A percentile compares a stretch with the other conserved stretches of the same genome.
Conservation (phyloP, 1,140 invertebrate species). For the Lasioglossum baleicum region DNA sequence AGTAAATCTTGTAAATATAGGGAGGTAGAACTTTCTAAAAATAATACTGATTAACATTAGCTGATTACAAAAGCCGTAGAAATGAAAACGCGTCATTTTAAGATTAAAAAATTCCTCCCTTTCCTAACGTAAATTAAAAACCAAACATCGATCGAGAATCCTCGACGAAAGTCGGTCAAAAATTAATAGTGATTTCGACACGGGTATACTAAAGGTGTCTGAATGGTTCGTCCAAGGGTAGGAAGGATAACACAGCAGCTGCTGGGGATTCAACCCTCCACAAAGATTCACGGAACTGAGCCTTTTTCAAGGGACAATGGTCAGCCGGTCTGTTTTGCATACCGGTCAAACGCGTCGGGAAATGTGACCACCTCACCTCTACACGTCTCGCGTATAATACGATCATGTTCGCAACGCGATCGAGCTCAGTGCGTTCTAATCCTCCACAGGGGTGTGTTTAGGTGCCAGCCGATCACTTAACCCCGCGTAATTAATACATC, state of each 20-base stretch:
- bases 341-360: slow-evolving; percentile 60
- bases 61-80: no score
- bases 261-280: slow-evolving; percentile 33
- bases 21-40: no score
- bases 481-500: slow-evolving; percentile 13
- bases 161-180: not conserved
- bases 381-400: not conserved
- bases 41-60: no score
- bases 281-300: slow-evolving; percentile 20
- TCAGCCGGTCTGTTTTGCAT: slow-evolving; percentile 65
- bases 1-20: no score
- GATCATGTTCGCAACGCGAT: not conserved
- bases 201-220: not conserved
- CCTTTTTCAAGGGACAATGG: slow-evolving; percentile 33
- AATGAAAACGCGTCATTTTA: no score
- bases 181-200: not conserved
- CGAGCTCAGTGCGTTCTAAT: slow-evolving; percentile 28
- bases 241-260: slow-evolving; percentile 36
- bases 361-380: not conserved
- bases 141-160: no score
- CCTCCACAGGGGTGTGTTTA: slow-evolving; percentile 9
- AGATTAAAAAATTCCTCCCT: no score
- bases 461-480: not conserved
- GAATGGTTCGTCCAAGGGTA: not conserved
- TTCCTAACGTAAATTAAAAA: no score